A percentile compares a stretch with the other conserved stretches of the same genome.
These are phyloP conservation scores for Anodontia alba DNA, from an alignment of 2,888 invertebrate species.

Conservation along the genomic window DNA sequence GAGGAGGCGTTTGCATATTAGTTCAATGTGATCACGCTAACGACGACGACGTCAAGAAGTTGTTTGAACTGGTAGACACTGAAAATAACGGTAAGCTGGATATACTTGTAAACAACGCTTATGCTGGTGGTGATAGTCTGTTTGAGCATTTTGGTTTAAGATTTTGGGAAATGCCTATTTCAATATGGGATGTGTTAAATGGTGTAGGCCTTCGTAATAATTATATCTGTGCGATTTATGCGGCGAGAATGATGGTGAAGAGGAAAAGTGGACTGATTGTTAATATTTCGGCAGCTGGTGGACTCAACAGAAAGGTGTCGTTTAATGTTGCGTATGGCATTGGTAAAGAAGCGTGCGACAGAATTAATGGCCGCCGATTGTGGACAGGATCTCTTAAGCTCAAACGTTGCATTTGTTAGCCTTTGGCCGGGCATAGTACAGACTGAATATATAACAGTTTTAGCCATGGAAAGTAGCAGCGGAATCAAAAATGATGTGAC, in stretches of 20 bases:
- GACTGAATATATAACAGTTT: neutral
- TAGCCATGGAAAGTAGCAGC: neutral
- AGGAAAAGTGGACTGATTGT: conserved; percentile 83
- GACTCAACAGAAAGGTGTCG: conserved; percentile 59
- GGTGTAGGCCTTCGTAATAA: conserved; percentile 82
- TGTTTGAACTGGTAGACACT: conserved; percentile 82
- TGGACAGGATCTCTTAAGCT: neutral
- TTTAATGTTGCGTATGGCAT: neutral
- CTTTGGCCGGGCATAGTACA: neutral
- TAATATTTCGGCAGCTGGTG: conserved; percentile 84
- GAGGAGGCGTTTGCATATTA: conserved; percentile 82
- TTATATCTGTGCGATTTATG: conserved; percentile 59
- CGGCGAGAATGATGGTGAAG: conserved; percentile 83
- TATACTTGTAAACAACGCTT: conserved; percentile 85
- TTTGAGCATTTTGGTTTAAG: conserved; percentile 68
- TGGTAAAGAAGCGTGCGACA: neutral
- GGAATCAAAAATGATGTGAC: neutral
- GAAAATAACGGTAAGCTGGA: conserved; percentile 82
- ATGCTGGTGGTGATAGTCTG: conserved; percentile 76
- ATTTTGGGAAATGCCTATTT: conserved; percentile 83
- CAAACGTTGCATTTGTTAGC: neutral
- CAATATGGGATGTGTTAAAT: conserved; percentile 83
- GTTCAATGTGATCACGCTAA: conserved; percentile 84
- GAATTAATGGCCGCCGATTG: neutral
- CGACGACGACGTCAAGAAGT: conserved; percentile 75